These are phyloP conservation scores for Galaxias olidus DNA, from an alignment of 2,797 vertebrate species.

Conservation along the genomic window DNA sequence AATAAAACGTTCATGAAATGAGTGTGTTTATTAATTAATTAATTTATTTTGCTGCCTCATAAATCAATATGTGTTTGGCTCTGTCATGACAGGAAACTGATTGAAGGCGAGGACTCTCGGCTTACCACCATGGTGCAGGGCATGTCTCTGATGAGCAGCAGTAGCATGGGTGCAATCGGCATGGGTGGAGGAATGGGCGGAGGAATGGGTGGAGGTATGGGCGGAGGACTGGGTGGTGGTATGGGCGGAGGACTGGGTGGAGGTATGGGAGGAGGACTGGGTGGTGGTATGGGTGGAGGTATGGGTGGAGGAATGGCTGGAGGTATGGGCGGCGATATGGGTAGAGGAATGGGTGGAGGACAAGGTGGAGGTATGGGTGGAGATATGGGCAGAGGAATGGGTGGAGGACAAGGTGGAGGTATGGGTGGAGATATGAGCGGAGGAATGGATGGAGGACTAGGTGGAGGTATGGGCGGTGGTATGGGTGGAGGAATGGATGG, in stretches of 20 bases:
- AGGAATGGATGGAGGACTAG: constrained; percentile 5
- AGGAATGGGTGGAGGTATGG: constrained; percentile 3
- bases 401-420: too few relatives aligned
- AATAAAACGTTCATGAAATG: too few relatives aligned
- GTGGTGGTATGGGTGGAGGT: background rate
- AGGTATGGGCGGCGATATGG: constrained; percentile 15
- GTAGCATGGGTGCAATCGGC: background rate
- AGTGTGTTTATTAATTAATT: too few relatives aligned
- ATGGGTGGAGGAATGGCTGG: constrained; percentile 22
- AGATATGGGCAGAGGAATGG: constrained; percentile 10
- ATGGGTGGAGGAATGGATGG: too few relatives aligned
- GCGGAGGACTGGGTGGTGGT: constrained; percentile 20
- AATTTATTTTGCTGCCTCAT: too few relatives aligned
- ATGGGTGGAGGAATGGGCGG: constrained; percentile 28
- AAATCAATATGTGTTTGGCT: background rate
- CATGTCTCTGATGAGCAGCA: constrained; percentile 61
- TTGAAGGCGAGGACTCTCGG: constrained; percentile 77
- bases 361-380: constrained; percentile 25
- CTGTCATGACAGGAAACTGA: constrained; percentile 69
- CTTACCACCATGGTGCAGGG: constrained; percentile 68
- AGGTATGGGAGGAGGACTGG: background rate
- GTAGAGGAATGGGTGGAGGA: constrained; percentile 32
- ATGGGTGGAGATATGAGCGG: too few relatives aligned
- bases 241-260: constrained; percentile 10
- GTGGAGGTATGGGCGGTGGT: too few relatives aligned